A percentile compares a stretch with the other conserved stretches of the same genome.
These are phyloP conservation scores for Papio anubis DNA, from an alignment of 2,113 vertebrate genomes.

Conservation along the genomic window DNA sequence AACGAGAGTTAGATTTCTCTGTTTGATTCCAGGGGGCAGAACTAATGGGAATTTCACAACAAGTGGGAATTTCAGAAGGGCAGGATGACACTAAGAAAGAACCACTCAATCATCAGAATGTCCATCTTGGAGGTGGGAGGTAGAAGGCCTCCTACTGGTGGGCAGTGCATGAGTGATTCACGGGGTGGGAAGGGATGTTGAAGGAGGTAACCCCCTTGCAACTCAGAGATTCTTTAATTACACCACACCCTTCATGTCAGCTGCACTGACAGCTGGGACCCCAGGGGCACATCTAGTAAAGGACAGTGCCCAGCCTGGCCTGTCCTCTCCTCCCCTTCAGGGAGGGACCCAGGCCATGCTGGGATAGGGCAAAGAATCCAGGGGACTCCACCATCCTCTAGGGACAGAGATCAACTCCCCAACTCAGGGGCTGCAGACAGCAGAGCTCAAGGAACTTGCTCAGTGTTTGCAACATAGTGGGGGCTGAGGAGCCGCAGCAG, in stretches of 20 bases:
- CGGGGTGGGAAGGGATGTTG: too few relatives aligned
- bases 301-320: neutral
- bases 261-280: neutral
- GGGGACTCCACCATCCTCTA: neutral
- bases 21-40: neutral
- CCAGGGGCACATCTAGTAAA: neutral
- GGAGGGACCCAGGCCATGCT: neutral
- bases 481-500: neutral
- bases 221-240: neutral
- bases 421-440: neutral
- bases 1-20: neutral
- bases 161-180: neutral
- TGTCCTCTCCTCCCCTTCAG: too few relatives aligned
- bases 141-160: rapidly evolving
- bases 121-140: neutral
- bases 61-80: neutral
- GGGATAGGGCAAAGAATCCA: neutral
- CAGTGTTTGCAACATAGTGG: rapidly evolving
- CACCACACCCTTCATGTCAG: rapidly evolving
- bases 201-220: neutral
- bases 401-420: neutral
- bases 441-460: neutral
- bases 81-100: neutral
- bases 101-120: neutral
- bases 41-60: neutral